Conservation (phyloP, 2,888 invertebrate species). For the Temnothorax ravouxi region DNA sequence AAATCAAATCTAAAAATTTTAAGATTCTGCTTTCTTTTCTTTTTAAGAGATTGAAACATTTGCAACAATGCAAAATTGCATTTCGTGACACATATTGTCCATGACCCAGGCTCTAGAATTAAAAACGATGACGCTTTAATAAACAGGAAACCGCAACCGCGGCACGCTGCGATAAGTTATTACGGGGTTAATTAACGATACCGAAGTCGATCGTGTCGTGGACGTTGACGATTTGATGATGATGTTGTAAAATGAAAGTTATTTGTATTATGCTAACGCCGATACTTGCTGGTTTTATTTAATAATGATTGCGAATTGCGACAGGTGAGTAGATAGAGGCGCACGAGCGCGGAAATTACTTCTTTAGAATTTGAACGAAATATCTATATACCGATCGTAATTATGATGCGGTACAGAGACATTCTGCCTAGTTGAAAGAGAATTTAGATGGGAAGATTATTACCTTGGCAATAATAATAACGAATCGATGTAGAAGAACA, state of each 20-base stretch:
- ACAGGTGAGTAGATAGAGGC: background rate
- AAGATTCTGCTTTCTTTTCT: background rate
- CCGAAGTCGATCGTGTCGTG: slow-evolving; percentile 36
- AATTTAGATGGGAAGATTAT: slow-evolving; percentile 32
- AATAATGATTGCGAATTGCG: slow-evolving; percentile 21
- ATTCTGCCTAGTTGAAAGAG: slow-evolving; percentile 12
- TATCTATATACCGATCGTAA: slow-evolving; percentile 37
- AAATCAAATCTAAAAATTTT: background rate
- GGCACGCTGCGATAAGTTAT: slow-evolving; percentile 2
- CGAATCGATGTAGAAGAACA: background rate
- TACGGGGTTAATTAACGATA: slow-evolving; percentile 42
- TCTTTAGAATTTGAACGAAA: slow-evolving; percentile 42
- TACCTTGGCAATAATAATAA: slow-evolving; percentile 9
- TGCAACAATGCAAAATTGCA: background rate
- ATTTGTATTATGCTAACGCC: slow-evolving; percentile 29
- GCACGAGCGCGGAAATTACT: slow-evolving; percentile 5
- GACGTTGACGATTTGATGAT: slow-evolving; percentile 35
- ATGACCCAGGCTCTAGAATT: slow-evolving; percentile 9
- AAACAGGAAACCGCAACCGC: slow-evolving; percentile 37
- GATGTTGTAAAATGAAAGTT: slow-evolving; percentile 40
- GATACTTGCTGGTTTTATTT: slow-evolving; percentile 13
- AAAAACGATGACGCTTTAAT: slow-evolving; percentile 37
- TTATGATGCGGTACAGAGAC: slow-evolving; percentile 23
- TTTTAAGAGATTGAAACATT: background rate
- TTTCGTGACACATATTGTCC: background rate